phyloP scores from a whole-genome alignment of 1,140 invertebrate genomes.

The Macrobrachium rosenbergii region DNA sequence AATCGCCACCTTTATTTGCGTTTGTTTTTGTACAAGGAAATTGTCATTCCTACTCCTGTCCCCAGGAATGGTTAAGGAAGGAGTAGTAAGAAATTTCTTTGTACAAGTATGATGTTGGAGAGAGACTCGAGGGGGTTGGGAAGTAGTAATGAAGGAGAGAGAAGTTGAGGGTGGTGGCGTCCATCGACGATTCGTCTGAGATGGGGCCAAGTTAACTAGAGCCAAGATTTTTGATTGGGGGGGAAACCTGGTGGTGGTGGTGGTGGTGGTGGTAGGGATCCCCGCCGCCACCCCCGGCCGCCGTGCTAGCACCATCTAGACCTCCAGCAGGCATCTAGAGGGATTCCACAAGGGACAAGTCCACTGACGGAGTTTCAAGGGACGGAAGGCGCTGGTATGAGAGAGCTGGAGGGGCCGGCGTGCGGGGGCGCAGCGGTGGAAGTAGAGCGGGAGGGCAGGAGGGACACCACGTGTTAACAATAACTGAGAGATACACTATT shows the following conservation, averaged over 20 bases:
- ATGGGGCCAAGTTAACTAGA: too few species aligned
- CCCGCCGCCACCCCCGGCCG: background rate
- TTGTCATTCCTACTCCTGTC: too few species aligned
- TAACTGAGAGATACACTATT: too few species aligned
- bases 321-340: too few species aligned
- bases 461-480: background rate
- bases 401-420: background rate
- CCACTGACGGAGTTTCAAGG: background rate
- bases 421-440: background rate
- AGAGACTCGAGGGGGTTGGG: background rate
- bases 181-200: too few species aligned
- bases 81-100: background rate
- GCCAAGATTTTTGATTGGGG: too few species aligned
- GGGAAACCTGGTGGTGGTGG: too few species aligned
- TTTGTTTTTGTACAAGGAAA: too few species aligned
- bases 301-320: too few species aligned
- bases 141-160: slow-evolving; percentile 15
- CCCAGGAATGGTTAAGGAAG: too few species aligned
- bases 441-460: background rate
- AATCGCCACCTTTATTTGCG: too few species aligned
- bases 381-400: slow-evolving; percentile 18
- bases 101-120: background rate
- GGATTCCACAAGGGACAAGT: background rate
- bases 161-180: slow-evolving; percentile 16
- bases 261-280: background rate